Percentiles rank a stretch among this genome's conserved stretches.
These are phyloP conservation scores for Coluber constrictor DNA, from an alignment of 2,797 vertebrate species.

Conservation along the genomic window DNA sequence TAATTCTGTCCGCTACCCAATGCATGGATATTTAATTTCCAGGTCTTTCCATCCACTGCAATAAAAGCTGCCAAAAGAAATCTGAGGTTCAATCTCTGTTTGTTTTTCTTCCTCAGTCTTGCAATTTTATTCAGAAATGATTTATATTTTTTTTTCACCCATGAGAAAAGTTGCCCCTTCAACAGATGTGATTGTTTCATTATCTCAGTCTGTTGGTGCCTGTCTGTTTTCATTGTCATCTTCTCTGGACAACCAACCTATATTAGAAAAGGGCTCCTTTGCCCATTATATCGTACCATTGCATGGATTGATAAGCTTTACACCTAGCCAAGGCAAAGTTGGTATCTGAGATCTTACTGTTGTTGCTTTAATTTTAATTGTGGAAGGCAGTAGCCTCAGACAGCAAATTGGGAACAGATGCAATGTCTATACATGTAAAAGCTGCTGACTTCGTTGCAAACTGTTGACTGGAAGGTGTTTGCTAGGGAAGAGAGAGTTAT, in stretches of 20 bases:
- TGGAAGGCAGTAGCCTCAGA: not conserved
- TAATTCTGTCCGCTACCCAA: not conserved
- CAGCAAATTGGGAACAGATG: not conserved
- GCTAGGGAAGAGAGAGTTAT: not conserved
- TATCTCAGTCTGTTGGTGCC: not conserved
- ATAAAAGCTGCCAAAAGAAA: not conserved
- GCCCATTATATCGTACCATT: not conserved
- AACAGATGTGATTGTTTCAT: slow-evolving; percentile 1
- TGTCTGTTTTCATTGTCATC: slow-evolving; percentile 1
- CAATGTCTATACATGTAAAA: not conserved
- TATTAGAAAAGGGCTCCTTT: not conserved
- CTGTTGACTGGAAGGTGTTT: not conserved
- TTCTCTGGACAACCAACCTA: not conserved
- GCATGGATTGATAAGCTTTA: slow-evolving; percentile 1
- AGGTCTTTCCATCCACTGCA: not conserved
- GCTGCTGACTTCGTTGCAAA: not conserved
- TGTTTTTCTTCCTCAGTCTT: not conserved
- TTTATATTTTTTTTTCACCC: not conserved
- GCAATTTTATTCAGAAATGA: not conserved
- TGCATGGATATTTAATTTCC: not conserved
- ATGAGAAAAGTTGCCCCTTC: slow-evolving; percentile 10
- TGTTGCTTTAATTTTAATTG: not conserved
- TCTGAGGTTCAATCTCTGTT: not conserved
- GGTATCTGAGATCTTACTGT: slow-evolving; percentile 3
- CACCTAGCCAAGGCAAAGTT: slow-evolving; percentile 5